These are phyloP conservation scores for Stichodactyla mertensii DNA, from an alignment of 64 coral and sea anemone genomes.

Conservation along the genomic window DNA sequence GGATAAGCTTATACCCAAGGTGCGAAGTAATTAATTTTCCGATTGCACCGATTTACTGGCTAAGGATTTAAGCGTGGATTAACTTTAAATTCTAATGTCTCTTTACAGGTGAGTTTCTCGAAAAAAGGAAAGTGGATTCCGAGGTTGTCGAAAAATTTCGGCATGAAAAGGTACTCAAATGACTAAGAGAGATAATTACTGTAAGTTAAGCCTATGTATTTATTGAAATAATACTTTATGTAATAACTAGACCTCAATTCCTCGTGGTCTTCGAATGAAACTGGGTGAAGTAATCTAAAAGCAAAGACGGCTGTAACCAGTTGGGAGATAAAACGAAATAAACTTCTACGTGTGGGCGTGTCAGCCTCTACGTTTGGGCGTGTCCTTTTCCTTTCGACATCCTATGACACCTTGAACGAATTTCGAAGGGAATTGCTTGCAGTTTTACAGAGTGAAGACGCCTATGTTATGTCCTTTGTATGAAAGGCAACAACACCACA, in stretches of 20 bases:
- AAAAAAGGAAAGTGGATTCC: neutral
- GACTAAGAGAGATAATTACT: neutral
- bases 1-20: too few relatives aligned
- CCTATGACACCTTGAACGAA: conserved; percentile 20
- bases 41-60: too few relatives aligned
- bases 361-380: conserved; percentile 21
- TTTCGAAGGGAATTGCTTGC: conserved; percentile 19
- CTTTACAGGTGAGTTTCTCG: neutral
- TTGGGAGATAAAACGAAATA: too few relatives aligned
- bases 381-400: conserved; percentile 10
- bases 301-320: too few relatives aligned
- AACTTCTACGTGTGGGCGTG: too few relatives aligned
- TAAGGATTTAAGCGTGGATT: too few relatives aligned
- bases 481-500: conserved; percentile 10
- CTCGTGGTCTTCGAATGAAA: too few relatives aligned
- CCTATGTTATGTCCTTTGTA: conserved; percentile 24
- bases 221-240: neutral
- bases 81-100: too few relatives aligned
- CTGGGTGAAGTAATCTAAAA: too few relatives aligned
- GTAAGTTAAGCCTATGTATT: neutral
- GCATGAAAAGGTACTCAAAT: neutral
- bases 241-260: too few relatives aligned
- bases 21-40: too few relatives aligned
- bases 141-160: conserved; percentile 4
- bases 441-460: conserved; percentile 32